Base-by-base conservation (phyloP, 2,797 vertebrate species). In the Poecilia velifera region DNA sequence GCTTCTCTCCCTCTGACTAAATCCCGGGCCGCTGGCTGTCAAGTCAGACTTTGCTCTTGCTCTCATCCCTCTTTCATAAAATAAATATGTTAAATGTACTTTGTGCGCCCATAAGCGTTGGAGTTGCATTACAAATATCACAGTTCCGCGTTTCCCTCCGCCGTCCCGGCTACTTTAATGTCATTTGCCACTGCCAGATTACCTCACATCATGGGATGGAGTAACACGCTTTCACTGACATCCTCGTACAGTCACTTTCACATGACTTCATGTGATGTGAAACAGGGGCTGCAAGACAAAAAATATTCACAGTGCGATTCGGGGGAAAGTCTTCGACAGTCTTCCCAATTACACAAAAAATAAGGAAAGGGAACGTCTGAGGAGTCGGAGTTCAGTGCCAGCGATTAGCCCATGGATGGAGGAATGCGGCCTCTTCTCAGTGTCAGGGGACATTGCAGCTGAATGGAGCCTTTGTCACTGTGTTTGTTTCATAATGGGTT, bases 381-480 rank as follows among this genome's bases (percentile, higher is more conserved):
- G 77, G 81, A 83, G 81, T 82, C 71, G 49, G 87, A 72, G 0
- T 62, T 83, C 78, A 41, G 79, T 80, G 85, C 85, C 85, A 84
- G 89, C 86, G 79, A 85, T 90, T 84, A 87, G 85, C 84, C 66
- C 76, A 59, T 79, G 77, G 79, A 89, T 75, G 84, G 74, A 92
- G 87, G 93, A 94, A 94, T 94, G 89, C 93, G 91, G 93, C 93
- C 94, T 84, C 86, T 80, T 85, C 87, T 91, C 86, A 84, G 77
- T 88, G 80, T 89, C 93, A 94, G 93, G 90, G 90, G 91, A 91
- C 92, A 88, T 81, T 73, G 74, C 22, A 13, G 25, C 59, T 95
- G 92, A 96, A 95, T 90, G 89, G 82, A 53, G 82, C 79, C 89
- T 88, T 95, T 95, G 93, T 95, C 88, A 80, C 80, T 18, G 72